phyloP scores from a whole-genome alignment of 2,888 invertebrate genomes.

The Caenorhabditis panamensis region DNA sequence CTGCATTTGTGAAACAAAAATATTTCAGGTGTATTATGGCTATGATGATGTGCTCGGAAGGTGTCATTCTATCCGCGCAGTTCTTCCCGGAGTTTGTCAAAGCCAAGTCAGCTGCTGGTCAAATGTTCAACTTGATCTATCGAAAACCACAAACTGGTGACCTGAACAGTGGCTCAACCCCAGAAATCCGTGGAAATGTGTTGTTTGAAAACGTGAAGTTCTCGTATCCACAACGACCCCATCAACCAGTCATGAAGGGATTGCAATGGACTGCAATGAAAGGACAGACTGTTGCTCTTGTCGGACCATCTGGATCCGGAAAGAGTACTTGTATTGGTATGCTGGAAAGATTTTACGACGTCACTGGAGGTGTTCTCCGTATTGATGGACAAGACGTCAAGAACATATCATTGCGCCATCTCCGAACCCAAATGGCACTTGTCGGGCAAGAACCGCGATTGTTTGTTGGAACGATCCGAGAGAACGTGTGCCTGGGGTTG shows the following conservation, averaged over 20 bases:
- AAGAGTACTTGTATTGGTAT: slow-evolving; percentile 91
- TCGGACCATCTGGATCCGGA: slow-evolving; percentile 90
- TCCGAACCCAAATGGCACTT: slow-evolving; percentile 89
- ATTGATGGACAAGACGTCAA: slow-evolving; percentile 84
- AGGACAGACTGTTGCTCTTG: slow-evolving; percentile 81
- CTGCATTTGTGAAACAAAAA: neutral
- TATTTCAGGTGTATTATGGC: slow-evolving; percentile 62
- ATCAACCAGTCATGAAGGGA: slow-evolving; percentile 77
- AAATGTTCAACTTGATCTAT: slow-evolving; percentile 81
- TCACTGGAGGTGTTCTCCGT: slow-evolving; percentile 85
- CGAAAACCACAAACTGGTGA: slow-evolving; percentile 81
- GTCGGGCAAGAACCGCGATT: slow-evolving; percentile 94
- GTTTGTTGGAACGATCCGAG: slow-evolving; percentile 85
- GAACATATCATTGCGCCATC: slow-evolving; percentile 85
- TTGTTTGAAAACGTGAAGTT: slow-evolving; percentile 81
- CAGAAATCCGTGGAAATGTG: slow-evolving; percentile 79
- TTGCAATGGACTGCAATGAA: slow-evolving; percentile 79
- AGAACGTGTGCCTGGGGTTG: slow-evolving; percentile 91
- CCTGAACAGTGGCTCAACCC: slow-evolving; percentile 53
- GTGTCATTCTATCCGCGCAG: slow-evolving; percentile 70
- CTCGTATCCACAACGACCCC: slow-evolving; percentile 81
- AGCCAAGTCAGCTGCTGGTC: slow-evolving; percentile 81
- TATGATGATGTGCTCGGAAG: slow-evolving; percentile 67
- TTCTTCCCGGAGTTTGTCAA: slow-evolving; percentile 82
- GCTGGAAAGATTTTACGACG: slow-evolving; percentile 90